These are phyloP conservation scores for Protonemura montana DNA, from an alignment of 2,888 invertebrate genomes.

Conservation along the genomic window DNA sequence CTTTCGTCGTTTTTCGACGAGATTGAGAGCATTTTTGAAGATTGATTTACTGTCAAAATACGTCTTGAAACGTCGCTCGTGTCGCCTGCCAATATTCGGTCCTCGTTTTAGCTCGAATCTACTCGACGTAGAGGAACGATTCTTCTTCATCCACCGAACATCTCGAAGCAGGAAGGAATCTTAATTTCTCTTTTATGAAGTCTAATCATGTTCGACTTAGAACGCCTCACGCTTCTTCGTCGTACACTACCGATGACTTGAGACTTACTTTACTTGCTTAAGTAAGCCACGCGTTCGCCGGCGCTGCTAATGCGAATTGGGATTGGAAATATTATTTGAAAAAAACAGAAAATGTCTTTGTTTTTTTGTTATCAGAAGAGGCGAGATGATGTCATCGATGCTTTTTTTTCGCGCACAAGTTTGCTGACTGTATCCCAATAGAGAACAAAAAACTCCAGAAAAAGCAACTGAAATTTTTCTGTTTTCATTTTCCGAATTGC, in stretches of 20 bases:
- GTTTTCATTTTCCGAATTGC: not conserved
- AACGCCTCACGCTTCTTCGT: not conserved
- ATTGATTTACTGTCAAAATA: slow-evolving; percentile 4
- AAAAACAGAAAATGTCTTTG: not conserved
- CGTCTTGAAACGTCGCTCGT: not conserved
- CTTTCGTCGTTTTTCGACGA: not conserved
- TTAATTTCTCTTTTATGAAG: not conserved
- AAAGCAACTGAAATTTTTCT: too few species aligned
- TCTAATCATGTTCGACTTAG: not conserved
- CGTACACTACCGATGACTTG: not conserved
- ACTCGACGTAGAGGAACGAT: not conserved
- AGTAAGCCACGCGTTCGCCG: not conserved
- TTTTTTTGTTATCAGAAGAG: not conserved
- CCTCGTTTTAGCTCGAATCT: not conserved
- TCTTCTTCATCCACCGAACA: not conserved
- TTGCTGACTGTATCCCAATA: too few species aligned
- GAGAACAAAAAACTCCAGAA: too few species aligned
- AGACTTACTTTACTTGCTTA: not conserved
- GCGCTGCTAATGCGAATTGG: not conserved
- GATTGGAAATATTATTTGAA: not conserved
- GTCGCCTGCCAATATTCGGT: too few species aligned
- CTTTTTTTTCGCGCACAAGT: not conserved
- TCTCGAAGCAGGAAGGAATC: not conserved
- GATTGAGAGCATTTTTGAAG: slow-evolving; percentile 5
- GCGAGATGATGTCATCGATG: not conserved